Base-by-base conservation (phyloP, 2,888 invertebrate species). In the Trachelus stipa region DNA sequence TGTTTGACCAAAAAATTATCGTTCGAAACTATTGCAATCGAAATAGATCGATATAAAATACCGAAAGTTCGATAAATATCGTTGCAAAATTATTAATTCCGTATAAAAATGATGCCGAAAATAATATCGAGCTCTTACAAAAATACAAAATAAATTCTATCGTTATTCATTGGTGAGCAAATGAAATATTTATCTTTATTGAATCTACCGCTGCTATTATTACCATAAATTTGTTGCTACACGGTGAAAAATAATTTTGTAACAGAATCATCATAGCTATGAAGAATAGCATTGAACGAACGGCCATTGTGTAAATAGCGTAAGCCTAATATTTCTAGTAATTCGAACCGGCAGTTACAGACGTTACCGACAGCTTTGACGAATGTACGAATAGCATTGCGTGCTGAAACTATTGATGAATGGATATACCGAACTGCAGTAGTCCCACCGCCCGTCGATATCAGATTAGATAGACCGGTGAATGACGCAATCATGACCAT, bases 361-460 rank as follows among this genome's bases (percentile, higher is more conserved):
- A 56, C 56, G 23, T 73, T 73, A 76, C 76, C 78, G 85, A 84
- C 85, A 80, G 79, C 31, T 31, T n/a, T 31, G 71, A 71, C 34
- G 71, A 71, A 71, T 31, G 12, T 23, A 56, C 76, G 75, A 83
- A 83, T 79, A 83, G 83, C 82, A 81, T 77, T 80, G 56, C 76
- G 35, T 73, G 75, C 76, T 75, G 77, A 79, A 83, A 82, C 76
- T 84, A 84, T 83, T 81, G 81, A 81, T 81, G 78, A 80, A 83
- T 76, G 83, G 82, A 82, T 81, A 82, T 76, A 79, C 23, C 23
- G 9, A 56, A 23, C 23, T 23, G 23, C 56, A 56, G 56, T 56
- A 56, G 23, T 56, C 56, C 56, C 9, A 23, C 23, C 40, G 6
- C 15, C 40, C 56, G 56, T 56, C 56, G 9, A 23, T 56, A 56